phyloP scores from a whole-genome alignment of 2,113 vertebrate genomes.

The Phyllostomus hastatus region DNA sequence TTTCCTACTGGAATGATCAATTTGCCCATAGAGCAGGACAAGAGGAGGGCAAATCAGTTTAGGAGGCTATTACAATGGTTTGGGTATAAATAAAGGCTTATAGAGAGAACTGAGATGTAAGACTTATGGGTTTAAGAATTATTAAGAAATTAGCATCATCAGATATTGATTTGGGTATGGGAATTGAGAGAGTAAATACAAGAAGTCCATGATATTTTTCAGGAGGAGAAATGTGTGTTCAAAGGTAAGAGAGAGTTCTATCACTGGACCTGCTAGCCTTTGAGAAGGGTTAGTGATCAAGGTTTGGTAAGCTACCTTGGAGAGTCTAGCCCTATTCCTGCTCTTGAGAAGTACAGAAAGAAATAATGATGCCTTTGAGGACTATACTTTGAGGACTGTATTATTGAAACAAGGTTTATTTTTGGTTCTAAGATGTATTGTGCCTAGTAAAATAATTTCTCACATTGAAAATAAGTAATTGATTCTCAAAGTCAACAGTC shows the following conservation, averaged over 20 bases:
- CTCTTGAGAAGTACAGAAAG: neutral
- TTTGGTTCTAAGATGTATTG: neutral
- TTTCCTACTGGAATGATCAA: neutral
- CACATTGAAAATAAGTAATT: neutral
- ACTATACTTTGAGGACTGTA: too few relatives aligned
- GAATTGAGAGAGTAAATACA: conserved; percentile 11
- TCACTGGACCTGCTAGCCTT: neutral
- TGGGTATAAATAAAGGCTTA: neutral
- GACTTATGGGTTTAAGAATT: neutral
- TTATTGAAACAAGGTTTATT: neutral
- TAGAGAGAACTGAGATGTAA: neutral
- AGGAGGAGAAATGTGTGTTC: neutral
- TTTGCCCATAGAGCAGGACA: neutral
- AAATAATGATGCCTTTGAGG: neutral
- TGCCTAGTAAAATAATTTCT: neutral
- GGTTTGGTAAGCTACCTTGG: neutral
- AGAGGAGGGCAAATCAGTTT: neutral
- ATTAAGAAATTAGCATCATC: neutral
- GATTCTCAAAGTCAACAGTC: neutral
- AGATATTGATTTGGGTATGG: neutral
- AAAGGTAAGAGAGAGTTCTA: neutral
- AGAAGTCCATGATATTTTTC: neutral
- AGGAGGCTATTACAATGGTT: neutral
- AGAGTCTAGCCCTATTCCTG: neutral
- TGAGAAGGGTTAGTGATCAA: neutral